Conservation (phyloP, 2,888 invertebrate species). For the Stratiomys singularior region DNA sequence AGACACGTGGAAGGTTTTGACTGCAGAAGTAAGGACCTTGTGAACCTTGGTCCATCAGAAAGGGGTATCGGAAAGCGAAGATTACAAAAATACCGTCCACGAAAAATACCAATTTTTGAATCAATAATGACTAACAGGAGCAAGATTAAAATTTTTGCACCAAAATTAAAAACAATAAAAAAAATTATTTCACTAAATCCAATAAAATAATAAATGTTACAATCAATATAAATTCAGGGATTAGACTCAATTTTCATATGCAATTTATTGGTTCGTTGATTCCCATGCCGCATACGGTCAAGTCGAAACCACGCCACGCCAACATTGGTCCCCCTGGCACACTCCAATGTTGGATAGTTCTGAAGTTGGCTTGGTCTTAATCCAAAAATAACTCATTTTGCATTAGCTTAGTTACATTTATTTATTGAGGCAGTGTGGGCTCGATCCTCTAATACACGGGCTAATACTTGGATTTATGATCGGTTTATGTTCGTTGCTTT, state of each 20-base stretch:
- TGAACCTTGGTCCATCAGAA: no score
- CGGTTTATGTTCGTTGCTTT: constrained; percentile 4
- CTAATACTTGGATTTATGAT: constrained; percentile 10
- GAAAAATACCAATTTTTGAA: no score
- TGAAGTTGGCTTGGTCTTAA: neutral
- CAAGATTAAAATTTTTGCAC: no score
- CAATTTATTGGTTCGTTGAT: neutral
- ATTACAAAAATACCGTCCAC: no score
- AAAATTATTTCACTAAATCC: no score
- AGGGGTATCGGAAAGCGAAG: no score
- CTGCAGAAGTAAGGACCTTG: no score
- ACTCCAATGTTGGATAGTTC: no score
- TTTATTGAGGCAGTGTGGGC: neutral
- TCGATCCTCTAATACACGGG: neutral
- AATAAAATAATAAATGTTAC: no score
- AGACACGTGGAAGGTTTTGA: no score
- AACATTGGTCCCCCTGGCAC: neutral
- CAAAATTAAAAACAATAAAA: no score
- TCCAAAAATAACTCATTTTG: constrained; percentile 18
- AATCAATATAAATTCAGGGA: neutral
- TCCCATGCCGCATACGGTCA: neutral
- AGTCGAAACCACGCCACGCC: neutral
- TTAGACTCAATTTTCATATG: neutral
- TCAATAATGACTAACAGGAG: no score
- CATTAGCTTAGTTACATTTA: neutral